Conservation (phyloP, 1,140 invertebrate genomes). For the Leptopilina boulardi region DNA sequence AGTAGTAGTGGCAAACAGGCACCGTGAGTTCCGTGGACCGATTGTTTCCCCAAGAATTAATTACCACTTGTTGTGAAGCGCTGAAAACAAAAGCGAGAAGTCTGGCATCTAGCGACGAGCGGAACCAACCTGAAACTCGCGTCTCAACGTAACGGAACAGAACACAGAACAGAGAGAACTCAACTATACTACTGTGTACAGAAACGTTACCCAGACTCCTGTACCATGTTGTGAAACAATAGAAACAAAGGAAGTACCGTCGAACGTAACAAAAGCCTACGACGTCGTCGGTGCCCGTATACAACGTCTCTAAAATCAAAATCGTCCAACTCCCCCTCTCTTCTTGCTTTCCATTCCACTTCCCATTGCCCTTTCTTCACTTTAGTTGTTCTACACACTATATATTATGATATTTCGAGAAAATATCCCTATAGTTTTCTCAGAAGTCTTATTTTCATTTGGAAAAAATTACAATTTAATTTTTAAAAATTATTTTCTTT, state of each 20-base stretch:
- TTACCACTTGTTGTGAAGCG: conserved; percentile 69
- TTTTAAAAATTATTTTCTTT: too few species aligned
- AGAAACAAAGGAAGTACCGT: conserved; percentile 53
- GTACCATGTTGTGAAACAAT: conserved; percentile 54
- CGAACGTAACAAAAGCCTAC: conserved; percentile 54
- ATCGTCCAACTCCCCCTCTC: background rate
- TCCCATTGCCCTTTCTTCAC: conserved; percentile 46
- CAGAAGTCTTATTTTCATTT: conserved; percentile 21
- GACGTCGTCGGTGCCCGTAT: conserved; percentile 53
- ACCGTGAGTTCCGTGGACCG: conserved; percentile 52
- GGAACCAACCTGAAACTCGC: conserved; percentile 59
- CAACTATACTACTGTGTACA: conserved; percentile 52
- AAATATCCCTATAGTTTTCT: too few species aligned
- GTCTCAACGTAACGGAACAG: conserved; percentile 53
- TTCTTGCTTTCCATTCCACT: background rate
- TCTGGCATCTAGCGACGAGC: conserved; percentile 62
- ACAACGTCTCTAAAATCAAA: conserved; percentile 55
- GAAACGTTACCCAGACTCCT: conserved; percentile 55
- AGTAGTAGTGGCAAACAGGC: conserved; percentile 35
- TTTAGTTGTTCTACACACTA: conserved; percentile 30
- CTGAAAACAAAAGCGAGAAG: conserved; percentile 64
- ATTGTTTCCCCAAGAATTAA: conserved; percentile 71
- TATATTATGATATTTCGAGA: too few species aligned
- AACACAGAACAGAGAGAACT: conserved; percentile 44
- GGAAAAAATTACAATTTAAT: too few species aligned